Evolutionary conservation across 2,888 invertebrate species (phyloP), one percentile per base, ranked within the genome.

Genomic region (Netelia melanura): DNA sequence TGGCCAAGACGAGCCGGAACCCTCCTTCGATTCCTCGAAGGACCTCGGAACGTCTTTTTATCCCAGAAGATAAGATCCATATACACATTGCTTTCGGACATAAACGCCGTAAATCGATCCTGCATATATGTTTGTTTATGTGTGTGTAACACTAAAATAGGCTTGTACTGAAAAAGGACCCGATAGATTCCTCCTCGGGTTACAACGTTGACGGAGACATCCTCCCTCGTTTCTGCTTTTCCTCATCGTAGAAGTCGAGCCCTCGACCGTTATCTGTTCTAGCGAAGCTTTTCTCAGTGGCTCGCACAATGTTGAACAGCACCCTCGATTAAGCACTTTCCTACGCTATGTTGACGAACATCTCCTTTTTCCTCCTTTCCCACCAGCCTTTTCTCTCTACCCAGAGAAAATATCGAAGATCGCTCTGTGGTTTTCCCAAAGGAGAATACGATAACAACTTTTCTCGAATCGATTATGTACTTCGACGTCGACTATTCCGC

Each of bases 241-340:
- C 25, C 58, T 58, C 65, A 64, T 65, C 64, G 43, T n/a, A 72
- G 72, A 80, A 65, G 21, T 65, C 52, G 44, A 80, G 72, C 58
- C 56, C 54, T 52, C 68, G 52, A 48, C 11, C 30, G 61, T 75
- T 81, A 68, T 74, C 80, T 14, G 48, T 14, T 68, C 52, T 3
- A 58, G 58, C 44, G 58, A 61, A 58, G 67, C 74, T 74, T 75
- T 75, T 64, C 62, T 70, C 75, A 61, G 10, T 21, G 9, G 58
- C 74, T 23, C 44, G 25, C 21, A 67, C 25, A 75, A 43, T 72
- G 44, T 65, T 30, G 68, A 75, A 70, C 56, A 44, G 52, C 75
- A 76, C 75, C 56, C 75, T 75, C 75, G 81, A 81, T 76, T 81
- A 76, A 74, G 62, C 75, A 81, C 81, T 81, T 70, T 75, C 81